A percentile compares a stretch with the other conserved stretches of the same genome.
Evolutionary conservation across 2,888 invertebrate species (phyloP).

Genomic region (Amaurobius ferox): DNA sequence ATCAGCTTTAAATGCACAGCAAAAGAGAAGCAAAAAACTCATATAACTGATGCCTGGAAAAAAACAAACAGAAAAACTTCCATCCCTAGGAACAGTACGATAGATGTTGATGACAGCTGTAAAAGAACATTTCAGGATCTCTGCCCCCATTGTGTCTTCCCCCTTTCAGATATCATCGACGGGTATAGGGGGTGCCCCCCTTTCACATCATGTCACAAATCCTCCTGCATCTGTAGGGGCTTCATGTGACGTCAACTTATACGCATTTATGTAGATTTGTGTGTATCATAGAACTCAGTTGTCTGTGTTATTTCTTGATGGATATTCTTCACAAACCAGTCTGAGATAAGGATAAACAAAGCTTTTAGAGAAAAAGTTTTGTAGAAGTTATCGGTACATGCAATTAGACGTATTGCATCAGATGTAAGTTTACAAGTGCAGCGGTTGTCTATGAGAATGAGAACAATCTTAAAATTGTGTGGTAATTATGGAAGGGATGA

Average conservation of each 20-base stretch:
- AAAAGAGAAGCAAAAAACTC: slow-evolving; percentile 7
- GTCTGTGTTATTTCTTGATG: neutral
- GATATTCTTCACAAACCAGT: slow-evolving; percentile 18
- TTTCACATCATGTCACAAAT: slow-evolving; percentile 66
- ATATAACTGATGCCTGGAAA: neutral
- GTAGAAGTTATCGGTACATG: neutral
- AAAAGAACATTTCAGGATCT: slow-evolving; percentile 70
- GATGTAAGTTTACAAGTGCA: too few relatives aligned
- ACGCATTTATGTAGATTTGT: neutral
- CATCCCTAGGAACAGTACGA: slow-evolving; percentile 36
- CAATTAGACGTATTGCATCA: neutral
- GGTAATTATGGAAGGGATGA: too few relatives aligned
- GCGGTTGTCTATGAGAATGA: too few relatives aligned
- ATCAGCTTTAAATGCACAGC: slow-evolving; percentile 46
- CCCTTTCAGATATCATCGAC: slow-evolving; percentile 65
- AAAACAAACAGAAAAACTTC: slow-evolving; percentile 24
- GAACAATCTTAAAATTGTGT: too few relatives aligned
- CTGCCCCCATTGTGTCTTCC: slow-evolving; percentile 21
- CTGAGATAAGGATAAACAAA: slow-evolving; percentile 22
- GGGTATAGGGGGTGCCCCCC: slow-evolving; percentile 27
- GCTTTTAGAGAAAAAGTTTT: neutral
- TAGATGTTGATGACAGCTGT: slow-evolving; percentile 66
- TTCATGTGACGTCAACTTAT: neutral
- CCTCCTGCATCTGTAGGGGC: slow-evolving; percentile 22
- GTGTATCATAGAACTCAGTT: neutral